phyloP scores from a whole-genome alignment of 2,113 vertebrate species.

The Cyprinus carpio region DNA sequence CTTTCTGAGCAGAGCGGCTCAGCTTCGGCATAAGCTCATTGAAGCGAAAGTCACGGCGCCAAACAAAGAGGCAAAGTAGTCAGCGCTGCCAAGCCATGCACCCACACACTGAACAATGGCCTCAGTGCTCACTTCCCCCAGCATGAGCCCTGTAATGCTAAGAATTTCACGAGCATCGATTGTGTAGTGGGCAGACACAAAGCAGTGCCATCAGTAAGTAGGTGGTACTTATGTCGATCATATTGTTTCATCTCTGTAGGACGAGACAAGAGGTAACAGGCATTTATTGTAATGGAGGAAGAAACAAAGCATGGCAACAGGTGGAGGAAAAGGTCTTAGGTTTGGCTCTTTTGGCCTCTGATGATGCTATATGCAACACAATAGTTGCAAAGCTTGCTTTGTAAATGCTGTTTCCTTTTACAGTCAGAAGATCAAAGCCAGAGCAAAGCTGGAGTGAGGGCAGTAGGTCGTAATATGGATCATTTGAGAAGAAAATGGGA shows the following conservation, averaged over 20 bases:
- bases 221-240: slow-evolving; percentile 66
- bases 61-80: slow-evolving; percentile 66
- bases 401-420: slow-evolving; percentile 30
- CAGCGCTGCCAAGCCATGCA: slow-evolving; percentile 66
- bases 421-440: slow-evolving; percentile 9
- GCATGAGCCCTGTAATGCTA: slow-evolving; percentile 44
- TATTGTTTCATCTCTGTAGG: slow-evolving; percentile 56
- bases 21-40: slow-evolving; percentile 49
- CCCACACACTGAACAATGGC: slow-evolving; percentile 72
- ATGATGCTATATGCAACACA: slow-evolving; percentile 6
- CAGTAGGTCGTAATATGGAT: slow-evolving; percentile 48
- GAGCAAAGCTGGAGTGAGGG: slow-evolving; percentile 19
- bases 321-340: slow-evolving; percentile 16
- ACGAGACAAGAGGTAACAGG: slow-evolving; percentile 13
- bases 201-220: slow-evolving; percentile 49
- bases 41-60: slow-evolving; percentile 60
- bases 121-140: slow-evolving; percentile 43
- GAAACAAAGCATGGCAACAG: not conserved
- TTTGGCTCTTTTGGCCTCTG: slow-evolving; percentile 9
- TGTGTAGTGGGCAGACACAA: slow-evolving; percentile 49
- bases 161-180: slow-evolving; percentile 59
- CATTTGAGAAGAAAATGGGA: slow-evolving; percentile 57
- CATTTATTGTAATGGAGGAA: not conserved
- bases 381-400: slow-evolving; percentile 36
- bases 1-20: slow-evolving; percentile 60